Conservation (phyloP, 2,888 invertebrate species). For the Nomada flava region DNA sequence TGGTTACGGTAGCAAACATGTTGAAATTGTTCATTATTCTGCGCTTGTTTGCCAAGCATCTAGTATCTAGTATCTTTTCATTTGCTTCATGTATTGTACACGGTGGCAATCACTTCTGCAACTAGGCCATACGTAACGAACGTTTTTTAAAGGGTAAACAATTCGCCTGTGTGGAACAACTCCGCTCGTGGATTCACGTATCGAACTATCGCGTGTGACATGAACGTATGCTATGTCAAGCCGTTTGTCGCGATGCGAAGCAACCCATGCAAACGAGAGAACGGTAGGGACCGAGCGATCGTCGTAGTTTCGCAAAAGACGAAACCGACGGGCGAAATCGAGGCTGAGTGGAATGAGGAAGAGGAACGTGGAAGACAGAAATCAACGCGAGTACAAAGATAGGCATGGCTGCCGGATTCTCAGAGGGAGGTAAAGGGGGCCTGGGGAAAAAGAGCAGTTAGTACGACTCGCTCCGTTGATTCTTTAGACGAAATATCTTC, state of each 20-base stretch:
- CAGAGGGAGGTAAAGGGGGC: conserved; percentile 45
- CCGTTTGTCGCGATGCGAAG: conserved; percentile 12
- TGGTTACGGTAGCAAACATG: no score
- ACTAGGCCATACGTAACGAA: no score
- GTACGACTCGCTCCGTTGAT: conserved; percentile 66
- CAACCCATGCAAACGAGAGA: conserved; percentile 39
- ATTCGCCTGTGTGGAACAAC: background rate
- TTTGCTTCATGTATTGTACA: no score
- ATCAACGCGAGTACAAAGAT: conserved; percentile 60
- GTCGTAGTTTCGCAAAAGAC: conserved; percentile 13
- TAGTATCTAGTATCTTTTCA: no score
- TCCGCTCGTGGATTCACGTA: conserved; percentile 8
- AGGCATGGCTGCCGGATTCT: conserved; percentile 62
- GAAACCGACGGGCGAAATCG: conserved; percentile 27
- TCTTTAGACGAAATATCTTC: conserved; percentile 66
- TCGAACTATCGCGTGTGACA: conserved; percentile 12
- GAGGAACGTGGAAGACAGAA: conserved; percentile 38
- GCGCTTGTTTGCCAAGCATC: no score
- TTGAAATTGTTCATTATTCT: no score
- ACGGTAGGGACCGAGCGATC: conserved; percentile 29
- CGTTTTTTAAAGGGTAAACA: conserved; percentile 3
- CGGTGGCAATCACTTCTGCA: no score
- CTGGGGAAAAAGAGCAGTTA: conserved; percentile 69
- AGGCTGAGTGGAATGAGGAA: background rate
- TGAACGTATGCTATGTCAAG: conserved; percentile 23